Evolutionary conservation across 2,113 vertebrate species (phyloP).

Genomic region (Ellobius talpinus): DNA sequence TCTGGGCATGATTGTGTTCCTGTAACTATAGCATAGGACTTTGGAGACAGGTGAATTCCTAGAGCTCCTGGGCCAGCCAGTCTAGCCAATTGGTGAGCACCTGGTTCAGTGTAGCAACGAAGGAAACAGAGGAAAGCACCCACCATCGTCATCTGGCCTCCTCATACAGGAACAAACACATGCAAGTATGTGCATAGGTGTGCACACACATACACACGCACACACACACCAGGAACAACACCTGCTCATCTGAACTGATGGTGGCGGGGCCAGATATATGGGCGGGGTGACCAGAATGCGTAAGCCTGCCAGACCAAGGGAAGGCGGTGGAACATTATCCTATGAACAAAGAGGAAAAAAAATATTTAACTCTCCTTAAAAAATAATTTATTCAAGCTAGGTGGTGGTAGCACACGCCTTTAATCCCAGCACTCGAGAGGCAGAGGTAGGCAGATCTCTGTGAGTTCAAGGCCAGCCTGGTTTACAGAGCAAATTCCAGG

Average conservation of each 20-base stretch:
- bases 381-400: background rate
- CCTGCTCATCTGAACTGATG: background rate
- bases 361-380: background rate
- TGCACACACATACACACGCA: background rate
- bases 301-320: accelerated
- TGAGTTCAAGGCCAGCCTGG: background rate
- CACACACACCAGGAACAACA: background rate
- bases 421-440: background rate
- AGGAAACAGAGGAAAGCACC: background rate
- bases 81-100: background rate
- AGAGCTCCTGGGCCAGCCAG: too few relatives aligned
- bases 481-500: background rate
- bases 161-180: background rate
- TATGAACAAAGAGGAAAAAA: background rate
- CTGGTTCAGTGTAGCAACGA: background rate
- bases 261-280: background rate
- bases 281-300: background rate
- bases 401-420: background rate
- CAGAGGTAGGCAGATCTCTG: background rate
- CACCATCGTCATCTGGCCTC: background rate
- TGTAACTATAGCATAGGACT: background rate
- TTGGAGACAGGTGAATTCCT: background rate
- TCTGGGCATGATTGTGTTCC: background rate
- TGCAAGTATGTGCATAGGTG: background rate
- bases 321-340: background rate